A percentile compares a stretch with the other conserved stretches of the same genome.
These are phyloP conservation scores for Rhinolophus ferrumequinum DNA, from an alignment of 2,113 vertebrate genomes.

Conservation along the genomic window DNA sequence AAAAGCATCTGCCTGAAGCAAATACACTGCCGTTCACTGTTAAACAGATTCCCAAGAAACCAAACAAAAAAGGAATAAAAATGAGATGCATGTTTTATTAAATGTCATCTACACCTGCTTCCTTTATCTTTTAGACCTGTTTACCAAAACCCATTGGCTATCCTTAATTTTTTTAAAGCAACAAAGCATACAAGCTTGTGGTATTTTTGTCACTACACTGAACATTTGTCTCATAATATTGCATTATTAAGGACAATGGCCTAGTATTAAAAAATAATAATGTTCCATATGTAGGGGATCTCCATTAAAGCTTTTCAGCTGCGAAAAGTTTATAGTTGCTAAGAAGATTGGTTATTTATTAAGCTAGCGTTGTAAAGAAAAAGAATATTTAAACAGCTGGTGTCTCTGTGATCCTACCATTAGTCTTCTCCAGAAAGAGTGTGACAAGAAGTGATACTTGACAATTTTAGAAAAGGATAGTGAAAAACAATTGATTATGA, in stretches of 20 bases:
- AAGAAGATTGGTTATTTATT: conserved; percentile 70
- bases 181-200: background rate
- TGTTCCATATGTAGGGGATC: background rate
- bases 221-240: conserved; percentile 50
- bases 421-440: conserved; percentile 51
- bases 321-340: conserved; percentile 59
- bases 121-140: conserved; percentile 46
- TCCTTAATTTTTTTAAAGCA: conserved; percentile 26
- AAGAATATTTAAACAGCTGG: conserved; percentile 79
- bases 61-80: conserved; percentile 72
- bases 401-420: conserved; percentile 57
- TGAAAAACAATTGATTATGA: conserved; percentile 51
- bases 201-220: conserved; percentile 43
- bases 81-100: conserved; percentile 72
- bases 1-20: conserved; percentile 57
- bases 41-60: conserved; percentile 73
- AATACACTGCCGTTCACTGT: conserved; percentile 45
- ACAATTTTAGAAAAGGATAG: conserved; percentile 66
- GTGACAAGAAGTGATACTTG: conserved; percentile 70
- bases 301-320: conserved; percentile 45
- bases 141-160: conserved; percentile 26
- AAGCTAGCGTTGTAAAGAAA: conserved; percentile 65
- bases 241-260: conserved; percentile 40
- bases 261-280: conserved; percentile 33
- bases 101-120: conserved; percentile 78